phyloP scores from a whole-genome alignment of 2,113 vertebrate genomes.

The Emberiza fucata region DNA sequence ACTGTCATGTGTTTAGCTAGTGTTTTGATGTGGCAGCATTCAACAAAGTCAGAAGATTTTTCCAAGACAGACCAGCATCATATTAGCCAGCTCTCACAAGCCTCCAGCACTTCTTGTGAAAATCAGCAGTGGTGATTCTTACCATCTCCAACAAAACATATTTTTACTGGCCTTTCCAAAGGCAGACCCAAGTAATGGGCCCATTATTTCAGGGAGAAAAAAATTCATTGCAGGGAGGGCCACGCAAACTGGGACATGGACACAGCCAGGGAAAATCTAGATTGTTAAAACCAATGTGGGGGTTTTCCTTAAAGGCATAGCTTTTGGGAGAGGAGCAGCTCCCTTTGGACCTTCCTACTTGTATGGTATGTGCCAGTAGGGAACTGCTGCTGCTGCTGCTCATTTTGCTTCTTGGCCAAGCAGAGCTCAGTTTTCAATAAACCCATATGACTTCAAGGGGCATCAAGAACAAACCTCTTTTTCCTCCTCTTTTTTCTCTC shows the following conservation, averaged over 20 bases:
- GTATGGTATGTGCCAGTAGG: accelerated
- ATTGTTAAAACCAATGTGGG: not conserved
- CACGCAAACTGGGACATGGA: not conserved
- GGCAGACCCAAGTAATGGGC: not conserved
- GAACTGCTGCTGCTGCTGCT: not conserved
- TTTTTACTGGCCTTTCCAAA: not conserved
- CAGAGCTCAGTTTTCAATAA: constrained; percentile 10
- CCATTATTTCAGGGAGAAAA: not conserved
- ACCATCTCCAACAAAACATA: not conserved
- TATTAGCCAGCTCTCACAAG: not conserved
- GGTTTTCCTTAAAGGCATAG: not conserved
- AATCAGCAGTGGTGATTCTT: not conserved
- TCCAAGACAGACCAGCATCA: not conserved
- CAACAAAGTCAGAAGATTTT: not conserved
- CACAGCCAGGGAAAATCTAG: not conserved
- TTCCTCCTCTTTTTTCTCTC: constrained; percentile 16
- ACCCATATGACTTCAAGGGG: not conserved
- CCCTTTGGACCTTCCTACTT: not conserved
- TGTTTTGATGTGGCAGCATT: not conserved
- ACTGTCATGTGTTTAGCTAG: not conserved
- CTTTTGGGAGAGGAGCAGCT: not conserved
- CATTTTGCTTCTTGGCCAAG: not conserved
- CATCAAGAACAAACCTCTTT: constrained; percentile 38
- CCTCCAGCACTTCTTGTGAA: not conserved
- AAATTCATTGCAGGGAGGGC: not conserved